A percentile compares a stretch with the other conserved stretches of the same genome.
phyloP scores from a whole-genome alignment of 1,140 invertebrate genomes.

The Oscheius sp. region DNA sequence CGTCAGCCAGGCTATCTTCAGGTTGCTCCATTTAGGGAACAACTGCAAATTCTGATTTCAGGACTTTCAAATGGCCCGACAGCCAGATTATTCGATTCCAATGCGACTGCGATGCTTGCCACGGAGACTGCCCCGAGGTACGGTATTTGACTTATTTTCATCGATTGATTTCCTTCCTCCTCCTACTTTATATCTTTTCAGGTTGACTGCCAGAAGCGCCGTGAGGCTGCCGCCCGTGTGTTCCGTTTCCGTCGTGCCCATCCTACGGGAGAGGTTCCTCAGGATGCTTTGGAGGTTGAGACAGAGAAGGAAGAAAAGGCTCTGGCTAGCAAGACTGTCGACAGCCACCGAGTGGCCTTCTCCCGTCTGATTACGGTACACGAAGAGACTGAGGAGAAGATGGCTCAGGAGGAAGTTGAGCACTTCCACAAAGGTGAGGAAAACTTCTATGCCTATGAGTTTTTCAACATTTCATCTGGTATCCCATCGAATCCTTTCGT shows the following conservation, averaged over 20 bases:
- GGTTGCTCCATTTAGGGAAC: neutral
- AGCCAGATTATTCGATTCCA: constrained; percentile 56
- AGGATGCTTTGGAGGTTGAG: neutral
- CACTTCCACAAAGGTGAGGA: constrained; percentile 26
- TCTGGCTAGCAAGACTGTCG: neutral
- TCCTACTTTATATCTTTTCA: no score
- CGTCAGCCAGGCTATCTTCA: constrained; percentile 39
- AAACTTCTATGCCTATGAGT: no score
- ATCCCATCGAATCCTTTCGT: no score
- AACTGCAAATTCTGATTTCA: constrained; percentile 41
- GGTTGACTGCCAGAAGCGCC: neutral
- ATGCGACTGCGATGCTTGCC: constrained; percentile 56
- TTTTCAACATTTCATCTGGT: no score
- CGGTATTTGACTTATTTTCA: neutral
- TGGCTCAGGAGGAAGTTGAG: constrained; percentile 37
- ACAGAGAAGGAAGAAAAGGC: neutral
- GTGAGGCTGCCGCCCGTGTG: neutral
- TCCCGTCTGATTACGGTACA: constrained; percentile 29
- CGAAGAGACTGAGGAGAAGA: constrained; percentile 36
- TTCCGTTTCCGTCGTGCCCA: neutral
- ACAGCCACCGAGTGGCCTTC: constrained; percentile 24
- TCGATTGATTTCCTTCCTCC: no score
- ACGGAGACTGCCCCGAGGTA: constrained; percentile 48
- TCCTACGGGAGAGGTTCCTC: neutral
- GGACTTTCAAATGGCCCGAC: constrained; percentile 61